phyloP scores from a whole-genome alignment of 2,113 vertebrate genomes.

The Myotis davidii region DNA sequence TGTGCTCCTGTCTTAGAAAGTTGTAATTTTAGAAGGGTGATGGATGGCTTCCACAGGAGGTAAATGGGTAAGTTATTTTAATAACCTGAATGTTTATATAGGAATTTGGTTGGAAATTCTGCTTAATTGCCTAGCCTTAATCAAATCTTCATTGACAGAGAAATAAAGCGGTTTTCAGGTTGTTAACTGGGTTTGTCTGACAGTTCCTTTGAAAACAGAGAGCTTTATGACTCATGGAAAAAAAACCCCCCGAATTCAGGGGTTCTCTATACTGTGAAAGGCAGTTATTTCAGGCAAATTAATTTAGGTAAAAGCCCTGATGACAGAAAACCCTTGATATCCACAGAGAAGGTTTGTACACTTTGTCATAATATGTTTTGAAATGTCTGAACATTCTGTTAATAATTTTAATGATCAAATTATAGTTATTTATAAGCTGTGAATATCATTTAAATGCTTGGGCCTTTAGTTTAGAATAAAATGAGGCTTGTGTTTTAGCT shows the following conservation, averaged over 20 bases:
- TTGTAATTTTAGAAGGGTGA: slow-evolving; percentile 26
- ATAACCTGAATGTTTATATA: not conserved
- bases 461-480: not conserved
- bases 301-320: not conserved
- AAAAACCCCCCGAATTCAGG: not conserved
- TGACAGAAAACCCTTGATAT: not conserved
- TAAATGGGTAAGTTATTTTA: slow-evolving; percentile 47
- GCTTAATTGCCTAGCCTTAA: not conserved
- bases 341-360: not conserved
- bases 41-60: not conserved
- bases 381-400: not conserved
- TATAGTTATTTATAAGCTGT: not conserved
- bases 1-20: not conserved
- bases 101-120: slow-evolving; percentile 19
- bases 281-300: not conserved
- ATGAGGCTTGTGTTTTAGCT: not conserved
- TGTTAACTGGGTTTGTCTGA: not conserved
- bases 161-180: not conserved
- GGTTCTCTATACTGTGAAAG: not conserved
- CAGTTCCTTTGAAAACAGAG: not conserved
- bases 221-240: not conserved
- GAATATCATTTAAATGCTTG: not conserved
- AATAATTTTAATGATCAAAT: not conserved
- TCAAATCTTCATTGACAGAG: not conserved
- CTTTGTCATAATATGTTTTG: not conserved